Evolutionary conservation across 1,140 invertebrate genomes (phyloP).

Genomic region (Rhynchophorus ferrugineus): DNA sequence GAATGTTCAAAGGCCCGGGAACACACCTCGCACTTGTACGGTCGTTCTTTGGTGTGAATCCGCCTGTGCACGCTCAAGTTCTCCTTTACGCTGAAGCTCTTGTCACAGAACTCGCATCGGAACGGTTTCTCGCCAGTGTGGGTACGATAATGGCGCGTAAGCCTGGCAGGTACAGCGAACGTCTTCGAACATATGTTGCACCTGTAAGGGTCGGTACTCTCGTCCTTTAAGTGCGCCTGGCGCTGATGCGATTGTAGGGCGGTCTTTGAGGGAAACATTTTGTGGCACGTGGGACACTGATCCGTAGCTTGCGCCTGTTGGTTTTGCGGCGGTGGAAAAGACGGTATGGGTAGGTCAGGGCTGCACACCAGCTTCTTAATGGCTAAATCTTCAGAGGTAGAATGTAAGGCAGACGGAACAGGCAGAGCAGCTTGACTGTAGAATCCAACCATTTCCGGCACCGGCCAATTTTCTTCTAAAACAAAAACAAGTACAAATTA

Average conservation of each 20-base stretch:
- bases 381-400: constrained; percentile 27
- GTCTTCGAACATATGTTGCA: constrained; percentile 89
- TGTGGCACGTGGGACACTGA: constrained; percentile 51
- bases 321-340: constrained; percentile 5
- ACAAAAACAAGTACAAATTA: too few species aligned
- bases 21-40: constrained; percentile 84
- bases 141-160: constrained; percentile 84
- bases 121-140: constrained; percentile 63
- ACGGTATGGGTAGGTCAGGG: constrained; percentile 36
- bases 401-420: constrained; percentile 33
- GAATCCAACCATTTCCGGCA: constrained; percentile 43
- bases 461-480: constrained; percentile 39
- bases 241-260: constrained; percentile 52
- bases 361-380: constrained; percentile 40
- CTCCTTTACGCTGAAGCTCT: constrained; percentile 86
- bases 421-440: constrained; percentile 37
- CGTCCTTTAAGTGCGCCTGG: constrained; percentile 50
- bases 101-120: constrained; percentile 87
- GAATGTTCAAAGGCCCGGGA: constrained; percentile 87
- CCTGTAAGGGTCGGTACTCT: constrained; percentile 63
- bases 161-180: constrained; percentile 81
- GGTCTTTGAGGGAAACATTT: constrained; percentile 52
- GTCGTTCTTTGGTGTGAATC: constrained; percentile 83
- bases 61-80: constrained; percentile 86
- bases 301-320: constrained; percentile 14